Base-by-base conservation (phyloP, 64 coral and sea anemone species). In the Montipora sp. region DNA sequence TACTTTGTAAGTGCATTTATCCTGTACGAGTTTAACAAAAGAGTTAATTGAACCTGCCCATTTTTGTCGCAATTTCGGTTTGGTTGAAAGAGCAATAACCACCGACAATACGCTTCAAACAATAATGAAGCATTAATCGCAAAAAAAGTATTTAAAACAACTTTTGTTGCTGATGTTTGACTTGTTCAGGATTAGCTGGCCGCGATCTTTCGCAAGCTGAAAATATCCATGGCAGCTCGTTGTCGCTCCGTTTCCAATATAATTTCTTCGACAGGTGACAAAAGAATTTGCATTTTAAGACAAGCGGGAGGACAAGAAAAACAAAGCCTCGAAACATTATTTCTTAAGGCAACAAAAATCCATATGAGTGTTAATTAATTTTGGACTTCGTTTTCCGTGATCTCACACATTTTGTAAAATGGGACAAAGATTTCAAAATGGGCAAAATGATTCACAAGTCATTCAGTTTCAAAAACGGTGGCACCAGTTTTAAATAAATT, bases 261-360 rank as follows among this genome's bases (percentile, higher is more conserved):
- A 50, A 70, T 85, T 72, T 20, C 5, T 27, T 50, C 45, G 65
- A 72, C 82, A 85, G 82, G 82, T 85, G 82, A 72, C 19, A 68
- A 85, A 71, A 50, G 48, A 48, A 85, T 85, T 85, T 85, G 82
- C 82, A 85, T 85, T 83, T 71, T 3, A 44, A 48, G 66, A 71
- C 63, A 50, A 24, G 3, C 2, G 12, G 45, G 50, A 16, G 63
- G 14, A 18, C 15, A 47, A 71, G 5, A 47, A 85, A 7, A 48
- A 70, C 44, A 48, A 43, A 19, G 36, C 59, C 18, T 80, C 9
- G 55, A 59, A 80, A 58, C 20, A 24, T 13, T 53, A 59, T 84
- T 66, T 63, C 27, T 67, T 21, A 11, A 68, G 44, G 47, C 43
- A 84, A 84, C 57, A 67, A 16, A 48, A 21, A 18, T 8, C 5